phyloP scores from a whole-genome alignment of 2,797 vertebrate genomes.

The Acanthiza pusilla region DNA sequence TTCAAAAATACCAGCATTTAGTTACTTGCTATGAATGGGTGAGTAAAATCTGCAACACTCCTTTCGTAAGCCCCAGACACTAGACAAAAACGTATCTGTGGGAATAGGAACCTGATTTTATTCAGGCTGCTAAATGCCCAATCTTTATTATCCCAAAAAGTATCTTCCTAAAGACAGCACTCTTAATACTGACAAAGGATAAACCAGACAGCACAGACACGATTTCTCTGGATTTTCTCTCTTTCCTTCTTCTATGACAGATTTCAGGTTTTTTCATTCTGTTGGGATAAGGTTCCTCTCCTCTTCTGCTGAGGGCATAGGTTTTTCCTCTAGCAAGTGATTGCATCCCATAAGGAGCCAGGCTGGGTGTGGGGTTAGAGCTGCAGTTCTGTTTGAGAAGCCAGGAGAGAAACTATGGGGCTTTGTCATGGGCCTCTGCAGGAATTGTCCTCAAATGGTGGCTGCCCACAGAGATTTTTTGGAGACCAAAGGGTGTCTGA shows the following conservation, averaged over 20 bases:
- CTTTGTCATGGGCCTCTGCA: not conserved
- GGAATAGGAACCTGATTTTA: slow-evolving; percentile 64
- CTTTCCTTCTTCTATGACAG: not conserved
- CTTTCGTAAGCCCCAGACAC: slow-evolving; percentile 60
- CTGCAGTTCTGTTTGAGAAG: slow-evolving; percentile 33
- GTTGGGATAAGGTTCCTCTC: not conserved
- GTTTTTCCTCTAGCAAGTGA: not conserved
- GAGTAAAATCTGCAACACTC: slow-evolving; percentile 54
- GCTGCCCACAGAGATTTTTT: not conserved
- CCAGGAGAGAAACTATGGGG: not conserved
- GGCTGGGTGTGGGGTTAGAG: not conserved
- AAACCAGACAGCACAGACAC: slow-evolving; percentile 29
- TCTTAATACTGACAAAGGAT: slow-evolving; percentile 45
- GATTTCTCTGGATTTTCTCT: slow-evolving; percentile 46
- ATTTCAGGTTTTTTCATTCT: slow-evolving; percentile 16
- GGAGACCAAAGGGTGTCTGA: not conserved
- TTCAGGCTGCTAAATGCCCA: slow-evolving; percentile 60
- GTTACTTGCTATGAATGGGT: slow-evolving; percentile 51
- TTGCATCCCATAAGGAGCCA: not conserved
- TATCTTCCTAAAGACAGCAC: slow-evolving; percentile 38
- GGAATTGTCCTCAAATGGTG: not conserved
- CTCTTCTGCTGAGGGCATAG: not conserved
- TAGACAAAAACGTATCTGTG: slow-evolving; percentile 66
- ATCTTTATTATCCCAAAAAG: slow-evolving; percentile 59
- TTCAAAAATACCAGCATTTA: slow-evolving; percentile 62